A percentile compares a stretch with the other conserved stretches of the same genome.
phyloP scores from a whole-genome alignment of 2,113 vertebrate genomes.

The Cyphomyrus discorhynchus region DNA sequence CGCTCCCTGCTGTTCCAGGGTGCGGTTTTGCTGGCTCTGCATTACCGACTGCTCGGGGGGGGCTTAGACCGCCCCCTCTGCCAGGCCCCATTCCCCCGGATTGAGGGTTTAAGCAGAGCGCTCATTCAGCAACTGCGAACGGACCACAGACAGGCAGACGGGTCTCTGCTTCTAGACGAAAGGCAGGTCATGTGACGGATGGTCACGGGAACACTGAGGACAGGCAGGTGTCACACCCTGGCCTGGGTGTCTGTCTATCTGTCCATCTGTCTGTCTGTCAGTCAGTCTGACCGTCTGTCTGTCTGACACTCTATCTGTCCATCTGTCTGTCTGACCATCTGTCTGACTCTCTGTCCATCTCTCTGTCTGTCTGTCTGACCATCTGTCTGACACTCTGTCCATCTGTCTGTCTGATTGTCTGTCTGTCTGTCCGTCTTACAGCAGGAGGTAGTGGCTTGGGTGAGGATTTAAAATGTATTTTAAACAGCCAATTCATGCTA shows the following conservation, averaged over 20 bases:
- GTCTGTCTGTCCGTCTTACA: not conserved
- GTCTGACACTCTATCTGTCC: too few relatives aligned
- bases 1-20: not conserved
- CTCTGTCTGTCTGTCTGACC: not conserved
- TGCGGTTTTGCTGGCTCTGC: constrained; percentile 48
- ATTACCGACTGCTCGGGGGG: constrained; percentile 51
- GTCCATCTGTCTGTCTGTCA: too few relatives aligned
- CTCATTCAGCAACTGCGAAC: constrained; percentile 64
- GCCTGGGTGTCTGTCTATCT: too few relatives aligned
- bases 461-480: not conserved
- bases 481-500: not conserved
- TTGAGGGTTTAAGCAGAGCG: constrained; percentile 58
- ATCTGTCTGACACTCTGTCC: too few relatives aligned
- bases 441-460: not conserved
- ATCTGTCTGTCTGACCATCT: too few relatives aligned
- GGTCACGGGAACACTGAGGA: not conserved
- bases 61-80: constrained; percentile 44
- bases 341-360: not conserved
- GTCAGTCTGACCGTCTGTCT: not conserved
- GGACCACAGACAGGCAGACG: constrained; percentile 26
- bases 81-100: constrained; percentile 39
- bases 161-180: constrained; percentile 21
- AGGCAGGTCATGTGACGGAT: not conserved
- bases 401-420: too few relatives aligned
- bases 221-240: not conserved